Percentiles rank a stretch among this genome's conserved stretches.
These are phyloP conservation scores for Linyphia triangularis DNA, from an alignment of 2,888 invertebrate species.

Conservation along the genomic window DNA sequence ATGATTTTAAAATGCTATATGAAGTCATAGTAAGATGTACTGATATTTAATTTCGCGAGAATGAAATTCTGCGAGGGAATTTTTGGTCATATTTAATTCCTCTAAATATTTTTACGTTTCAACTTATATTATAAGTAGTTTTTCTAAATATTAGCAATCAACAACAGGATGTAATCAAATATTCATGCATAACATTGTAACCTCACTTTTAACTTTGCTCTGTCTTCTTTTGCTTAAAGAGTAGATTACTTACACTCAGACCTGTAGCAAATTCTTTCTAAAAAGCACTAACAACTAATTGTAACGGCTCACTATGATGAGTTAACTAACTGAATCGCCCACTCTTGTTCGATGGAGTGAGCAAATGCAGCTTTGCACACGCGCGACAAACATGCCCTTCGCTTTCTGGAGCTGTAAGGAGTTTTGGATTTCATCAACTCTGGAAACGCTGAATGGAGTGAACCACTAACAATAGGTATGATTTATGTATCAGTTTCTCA, in stretches of 20 bases:
- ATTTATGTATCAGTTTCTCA: constrained; percentile 16
- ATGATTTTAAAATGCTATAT: too few relatives aligned
- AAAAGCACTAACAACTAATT: constrained; percentile 16
- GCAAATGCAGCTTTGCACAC: not conserved
- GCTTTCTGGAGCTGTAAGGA: not conserved
- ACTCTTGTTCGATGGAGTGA: not conserved
- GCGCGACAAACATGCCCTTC: not conserved
- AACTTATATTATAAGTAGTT: too few relatives aligned
- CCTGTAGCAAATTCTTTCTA: constrained; percentile 58
- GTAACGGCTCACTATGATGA: constrained; percentile 25
- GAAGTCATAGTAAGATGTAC: too few relatives aligned
- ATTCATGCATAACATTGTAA: not conserved
- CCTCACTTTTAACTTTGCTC: constrained; percentile 12
- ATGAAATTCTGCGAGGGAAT: too few relatives aligned
- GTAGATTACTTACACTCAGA: constrained; percentile 50
- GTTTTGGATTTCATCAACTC: not conserved
- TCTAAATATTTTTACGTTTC: too few relatives aligned
- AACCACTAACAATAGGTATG: constrained; percentile 58
- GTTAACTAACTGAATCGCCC: not conserved
- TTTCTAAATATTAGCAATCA: too few relatives aligned
- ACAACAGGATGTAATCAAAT: not conserved
- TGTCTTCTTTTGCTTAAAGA: not conserved
- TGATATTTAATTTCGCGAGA: too few relatives aligned
- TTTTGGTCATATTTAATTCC: too few relatives aligned
- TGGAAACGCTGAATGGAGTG: constrained; percentile 24